Evolutionary conservation across 2,797 vertebrate genomes (phyloP).

Genomic region (Smutsia gigantea): DNA sequence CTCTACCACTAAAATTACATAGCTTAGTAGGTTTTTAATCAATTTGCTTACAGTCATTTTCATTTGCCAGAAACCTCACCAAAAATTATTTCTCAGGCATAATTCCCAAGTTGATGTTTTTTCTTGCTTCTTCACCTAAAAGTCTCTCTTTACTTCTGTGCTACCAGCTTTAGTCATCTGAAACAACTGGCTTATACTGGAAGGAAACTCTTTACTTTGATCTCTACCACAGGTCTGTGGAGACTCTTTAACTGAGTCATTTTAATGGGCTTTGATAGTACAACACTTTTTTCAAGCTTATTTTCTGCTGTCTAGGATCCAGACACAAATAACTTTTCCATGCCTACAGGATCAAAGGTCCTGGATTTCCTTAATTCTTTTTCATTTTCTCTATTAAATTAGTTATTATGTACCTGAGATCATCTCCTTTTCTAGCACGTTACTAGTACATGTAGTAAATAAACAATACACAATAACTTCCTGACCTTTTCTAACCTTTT

Average conservation of each 20-base stretch:
- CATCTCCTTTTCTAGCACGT: background rate
- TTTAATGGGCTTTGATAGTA: background rate
- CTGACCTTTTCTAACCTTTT: background rate
- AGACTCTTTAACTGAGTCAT: background rate
- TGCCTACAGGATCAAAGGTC: background rate
- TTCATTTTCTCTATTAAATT: background rate
- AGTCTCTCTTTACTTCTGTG: background rate
- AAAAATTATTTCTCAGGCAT: background rate
- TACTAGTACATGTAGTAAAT: background rate
- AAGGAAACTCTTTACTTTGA: background rate
- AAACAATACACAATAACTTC: background rate
- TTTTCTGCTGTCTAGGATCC: background rate
- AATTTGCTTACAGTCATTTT: background rate
- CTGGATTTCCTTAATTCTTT: background rate
- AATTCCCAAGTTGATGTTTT: background rate
- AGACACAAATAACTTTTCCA: background rate
- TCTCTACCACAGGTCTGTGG: background rate
- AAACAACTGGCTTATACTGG: background rate
- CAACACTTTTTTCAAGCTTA: background rate
- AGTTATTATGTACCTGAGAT: background rate
- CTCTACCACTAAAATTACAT: background rate
- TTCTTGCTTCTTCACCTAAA: background rate
- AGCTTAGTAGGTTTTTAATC: background rate
- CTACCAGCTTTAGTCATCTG: background rate
- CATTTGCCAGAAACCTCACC: background rate